Base-by-base conservation (phyloP, 1,140 invertebrate genomes). In the Formica exsecta region DNA sequence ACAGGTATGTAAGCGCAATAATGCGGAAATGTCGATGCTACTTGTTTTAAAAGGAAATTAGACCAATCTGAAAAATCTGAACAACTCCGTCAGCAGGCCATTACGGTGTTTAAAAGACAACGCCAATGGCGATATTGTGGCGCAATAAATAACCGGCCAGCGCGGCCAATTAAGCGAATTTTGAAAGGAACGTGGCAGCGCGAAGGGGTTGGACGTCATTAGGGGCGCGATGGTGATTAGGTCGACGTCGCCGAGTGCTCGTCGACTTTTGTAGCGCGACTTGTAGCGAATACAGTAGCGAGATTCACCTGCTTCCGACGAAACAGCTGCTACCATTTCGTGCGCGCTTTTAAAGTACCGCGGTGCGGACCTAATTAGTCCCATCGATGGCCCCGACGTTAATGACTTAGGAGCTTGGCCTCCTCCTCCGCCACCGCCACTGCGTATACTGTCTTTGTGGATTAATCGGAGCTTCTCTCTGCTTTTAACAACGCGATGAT, bases 111-210 rank as follows among this genome's bases (percentile, higher is more conserved):
- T 70, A 44, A 64, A 71, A 44, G 71, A 57, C 29, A 57, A 29
- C 66, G 48, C 41, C 54, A 32, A 54, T 51, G 48, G 57, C 38
- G 38, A 32, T 48, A 41, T 38, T 48, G 59, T 29, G 54, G n/a
- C 22, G 74, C 88, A 75, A 91, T 92, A 92, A 92, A 93, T 92
- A 92, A 90, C 87, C 51, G 61, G 65, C 41, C 29, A 38, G 86
- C 68, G 70, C 80, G 71, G 89, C 91, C 92, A 93, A 93, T 93
- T 93, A 93, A 92, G 87, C 88, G 85, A 87, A 90, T 86, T 91
- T 92, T 70, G 88, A 84, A 79, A 64, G 80, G 66, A 73, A 59
- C 71, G 66, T 57, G 44, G 51, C 29, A 57, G 68, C 64, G 61
- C 84, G 38, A 80, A 74, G 73, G 86, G 90, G 87, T 86, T 88